phyloP scores from a whole-genome alignment of 2,888 invertebrate genomes.

The Myathropa florea region DNA sequence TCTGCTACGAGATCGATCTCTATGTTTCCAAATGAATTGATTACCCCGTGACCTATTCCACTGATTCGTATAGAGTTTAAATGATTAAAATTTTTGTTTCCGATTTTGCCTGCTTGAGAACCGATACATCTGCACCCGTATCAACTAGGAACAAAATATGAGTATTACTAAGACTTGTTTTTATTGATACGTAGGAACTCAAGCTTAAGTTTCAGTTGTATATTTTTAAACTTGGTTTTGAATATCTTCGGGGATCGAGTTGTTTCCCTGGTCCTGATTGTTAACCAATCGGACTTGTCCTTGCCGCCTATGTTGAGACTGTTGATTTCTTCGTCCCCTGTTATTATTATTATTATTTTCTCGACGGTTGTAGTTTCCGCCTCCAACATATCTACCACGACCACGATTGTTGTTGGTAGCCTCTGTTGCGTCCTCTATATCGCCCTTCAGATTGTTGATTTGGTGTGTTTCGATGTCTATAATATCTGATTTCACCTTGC shows the following conservation, averaged over 20 bases:
- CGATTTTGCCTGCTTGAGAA: not conserved
- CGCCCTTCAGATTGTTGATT: no score
- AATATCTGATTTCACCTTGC: no score
- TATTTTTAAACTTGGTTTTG: slow-evolving; percentile 10
- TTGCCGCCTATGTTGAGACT: not conserved
- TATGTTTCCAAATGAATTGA: no score
- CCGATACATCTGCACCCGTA: slow-evolving; percentile 39
- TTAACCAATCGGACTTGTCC: slow-evolving; percentile 14
- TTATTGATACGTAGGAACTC: slow-evolving; percentile 5
- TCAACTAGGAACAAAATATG: slow-evolving; percentile 24
- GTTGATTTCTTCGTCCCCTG: not conserved
- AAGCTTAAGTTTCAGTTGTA: slow-evolving; percentile 31
- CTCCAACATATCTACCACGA: no score
- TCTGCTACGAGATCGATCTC: no score
- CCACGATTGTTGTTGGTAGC: no score
- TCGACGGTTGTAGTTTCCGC: no score
- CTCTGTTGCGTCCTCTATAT: no score
- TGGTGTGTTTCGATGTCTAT: no score
- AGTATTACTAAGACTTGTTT: not conserved
- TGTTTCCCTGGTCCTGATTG: slow-evolving; percentile 13
- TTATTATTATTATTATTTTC: no score
- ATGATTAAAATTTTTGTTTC: not conserved
- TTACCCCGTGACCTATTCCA: slow-evolving; percentile 11
- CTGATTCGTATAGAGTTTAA: not conserved
- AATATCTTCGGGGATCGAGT: no score